These are phyloP conservation scores for Amphipyra tragopoginis DNA, from an alignment of 2,888 invertebrate genomes.

Conservation along the genomic window DNA sequence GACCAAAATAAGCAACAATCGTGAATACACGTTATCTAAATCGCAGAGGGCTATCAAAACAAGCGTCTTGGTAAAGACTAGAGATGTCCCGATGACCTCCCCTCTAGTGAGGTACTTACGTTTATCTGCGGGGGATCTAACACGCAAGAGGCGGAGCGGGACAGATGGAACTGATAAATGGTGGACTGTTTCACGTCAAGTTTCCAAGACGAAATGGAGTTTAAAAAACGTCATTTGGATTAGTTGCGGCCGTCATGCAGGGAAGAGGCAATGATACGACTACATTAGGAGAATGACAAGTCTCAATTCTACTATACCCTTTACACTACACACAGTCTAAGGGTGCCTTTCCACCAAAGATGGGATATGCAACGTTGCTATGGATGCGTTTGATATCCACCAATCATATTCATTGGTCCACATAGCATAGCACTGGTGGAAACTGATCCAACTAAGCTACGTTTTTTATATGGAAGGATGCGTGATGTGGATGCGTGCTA, in stretches of 20 bases:
- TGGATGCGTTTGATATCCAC: too few species aligned
- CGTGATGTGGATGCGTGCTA: too few species aligned
- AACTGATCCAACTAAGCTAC: too few species aligned
- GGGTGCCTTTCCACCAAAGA: too few species aligned
- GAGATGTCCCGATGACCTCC: slow-evolving; percentile 44
- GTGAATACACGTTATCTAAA: slow-evolving; percentile 26
- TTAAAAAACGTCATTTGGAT: slow-evolving; percentile 1
- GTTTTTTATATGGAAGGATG: too few species aligned
- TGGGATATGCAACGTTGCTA: too few species aligned
- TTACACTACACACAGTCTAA: too few species aligned
- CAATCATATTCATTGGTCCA: too few species aligned
- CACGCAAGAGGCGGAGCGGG: slow-evolving; percentile 46
- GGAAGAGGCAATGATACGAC: not conserved
- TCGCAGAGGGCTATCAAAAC: slow-evolving; percentile 18
- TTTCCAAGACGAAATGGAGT: not conserved
- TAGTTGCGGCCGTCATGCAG: not conserved
- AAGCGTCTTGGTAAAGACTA: slow-evolving; percentile 18
- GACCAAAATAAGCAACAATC: slow-evolving; percentile 10
- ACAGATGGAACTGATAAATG: slow-evolving; percentile 29
- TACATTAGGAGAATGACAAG: too few species aligned
- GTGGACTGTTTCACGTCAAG: slow-evolving; percentile 7
- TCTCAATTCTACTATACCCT: too few species aligned
- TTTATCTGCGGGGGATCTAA: slow-evolving; percentile 33
- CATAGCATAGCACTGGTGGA: too few species aligned
- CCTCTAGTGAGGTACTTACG: slow-evolving; percentile 9